phyloP scores from a whole-genome alignment of 2,113 vertebrate species.

The Ochotona curzoniae region DNA sequence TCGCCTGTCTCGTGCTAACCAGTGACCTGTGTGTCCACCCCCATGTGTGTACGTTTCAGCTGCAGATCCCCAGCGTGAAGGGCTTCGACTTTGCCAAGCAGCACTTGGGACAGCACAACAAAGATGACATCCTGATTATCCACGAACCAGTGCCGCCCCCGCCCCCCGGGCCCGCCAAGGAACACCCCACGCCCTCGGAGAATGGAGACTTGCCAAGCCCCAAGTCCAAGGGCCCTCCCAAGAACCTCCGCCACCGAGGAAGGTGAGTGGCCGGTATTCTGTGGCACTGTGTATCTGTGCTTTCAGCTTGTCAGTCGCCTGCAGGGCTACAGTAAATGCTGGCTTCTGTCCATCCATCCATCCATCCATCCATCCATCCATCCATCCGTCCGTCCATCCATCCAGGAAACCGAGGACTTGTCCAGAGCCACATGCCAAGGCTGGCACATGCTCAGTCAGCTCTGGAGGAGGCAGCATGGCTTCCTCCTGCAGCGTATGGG shows the following conservation, averaged over 20 bases:
- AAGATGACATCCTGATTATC: constrained; percentile 96
- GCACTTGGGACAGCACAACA: constrained; percentile 97
- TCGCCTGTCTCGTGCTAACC: too few species aligned
- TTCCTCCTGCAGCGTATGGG: neutral
- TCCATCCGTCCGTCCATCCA: neutral
- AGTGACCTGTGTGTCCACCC: too few species aligned
- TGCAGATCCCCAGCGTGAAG: constrained; percentile 97
- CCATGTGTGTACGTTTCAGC: constrained; percentile 82
- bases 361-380: neutral
- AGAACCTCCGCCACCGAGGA: constrained; percentile 89
- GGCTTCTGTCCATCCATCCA: neutral
- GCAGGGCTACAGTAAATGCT: accelerated
- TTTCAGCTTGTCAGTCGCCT: neutral
- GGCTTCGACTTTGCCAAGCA: constrained; percentile 99
- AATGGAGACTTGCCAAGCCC: constrained; percentile 94
- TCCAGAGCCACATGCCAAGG: neutral
- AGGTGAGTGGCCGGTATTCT: constrained; percentile 86
- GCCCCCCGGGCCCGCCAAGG: constrained; percentile 90
- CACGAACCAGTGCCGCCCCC: constrained; percentile 91
- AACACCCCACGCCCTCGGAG: constrained; percentile 90
- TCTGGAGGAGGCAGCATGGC: neutral
- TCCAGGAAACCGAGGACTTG: neutral
- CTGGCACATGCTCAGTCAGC: accelerated
- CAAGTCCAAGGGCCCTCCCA: constrained; percentile 90
- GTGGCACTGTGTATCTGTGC: neutral